A percentile compares a stretch with the other conserved stretches of the same genome.
phyloP scores from a whole-genome alignment of 2,797 vertebrate species.

The Holocentrus rufus region DNA sequence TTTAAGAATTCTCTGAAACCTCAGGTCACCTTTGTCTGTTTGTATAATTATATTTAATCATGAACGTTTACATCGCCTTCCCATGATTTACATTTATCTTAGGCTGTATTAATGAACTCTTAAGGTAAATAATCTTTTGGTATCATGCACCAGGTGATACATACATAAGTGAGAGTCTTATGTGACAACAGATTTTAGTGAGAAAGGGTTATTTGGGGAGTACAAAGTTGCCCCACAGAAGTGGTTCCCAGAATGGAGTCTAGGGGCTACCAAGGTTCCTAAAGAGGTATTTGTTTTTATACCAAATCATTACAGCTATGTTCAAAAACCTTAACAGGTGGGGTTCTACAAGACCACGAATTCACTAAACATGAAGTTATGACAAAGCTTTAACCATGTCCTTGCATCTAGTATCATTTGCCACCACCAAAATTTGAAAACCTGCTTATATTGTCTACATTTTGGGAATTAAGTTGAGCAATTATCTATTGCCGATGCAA shows the following conservation, averaged over 20 bases:
- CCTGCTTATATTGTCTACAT: no score
- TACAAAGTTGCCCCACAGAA: not conserved
- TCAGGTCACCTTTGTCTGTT: conserved; percentile 26
- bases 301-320: no score
- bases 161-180: not conserved
- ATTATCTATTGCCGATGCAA: no score
- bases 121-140: not conserved
- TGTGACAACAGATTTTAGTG: not conserved
- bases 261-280: not conserved
- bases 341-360: no score
- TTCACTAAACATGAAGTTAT: no score
- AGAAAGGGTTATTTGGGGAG: not conserved
- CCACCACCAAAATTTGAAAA: no score
- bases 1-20: conserved; percentile 27
- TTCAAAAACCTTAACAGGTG: no score
- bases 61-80: not conserved
- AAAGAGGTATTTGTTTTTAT: not conserved
- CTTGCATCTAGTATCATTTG: no score
- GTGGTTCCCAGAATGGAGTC: conserved; percentile 5
- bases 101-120: not conserved
- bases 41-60: conserved; percentile 9
- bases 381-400: no score
- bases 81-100: not conserved
- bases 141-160: not conserved
- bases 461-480: no score